Base-by-base conservation (phyloP, 1,140 invertebrate species). In the Acromyrmex echinatior region DNA sequence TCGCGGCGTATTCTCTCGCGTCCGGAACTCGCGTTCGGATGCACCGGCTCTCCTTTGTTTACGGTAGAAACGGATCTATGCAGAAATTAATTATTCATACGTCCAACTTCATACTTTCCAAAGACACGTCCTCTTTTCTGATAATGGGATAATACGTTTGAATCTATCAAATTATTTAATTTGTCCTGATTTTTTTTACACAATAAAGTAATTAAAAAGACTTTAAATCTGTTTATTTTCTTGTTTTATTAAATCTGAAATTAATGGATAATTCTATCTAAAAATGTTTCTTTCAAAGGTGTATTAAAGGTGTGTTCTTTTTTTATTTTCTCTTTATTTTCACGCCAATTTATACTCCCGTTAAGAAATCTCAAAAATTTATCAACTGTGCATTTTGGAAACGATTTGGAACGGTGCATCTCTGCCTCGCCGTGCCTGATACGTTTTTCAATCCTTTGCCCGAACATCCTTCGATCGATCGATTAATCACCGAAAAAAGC, bases 401-500 rank as follows among this genome's bases (percentile, higher is more conserved):
- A 82, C 25, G 25, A 0, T 25, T 25, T 25, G 25, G 25, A 25
- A 25, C 25, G 25, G 68, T 60, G 25, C 28, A 45, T 25, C 25
- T 21, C 35, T 71, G 53, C 58, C 16, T 58, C 9, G 16, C 18
- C 18, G 53, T 10, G 31, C 14, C 14, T 21, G 85, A 68, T 74
- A 85, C 39, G 66, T 65, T 82, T 87, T 87, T 84, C 84, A 84
- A 87, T 76, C 60, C 63, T 65, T 71, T 35, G n/a, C 70, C 49
- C 51, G 86, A 70, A 53, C 65, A 66, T 65, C 65, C 66, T 77
- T 85, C 77, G 88, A 89, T 89, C 71, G 58, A 66, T 87, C 89
- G 86, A 90, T 90, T 90, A 90, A 90, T 89, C 88, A 90, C 45
- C 45, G 25, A 60, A 58, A 58, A 25, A 63, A 80, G 39, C 39